phyloP scores from a whole-genome alignment of 2,797 vertebrate genomes.

The Podargus strigoides region DNA sequence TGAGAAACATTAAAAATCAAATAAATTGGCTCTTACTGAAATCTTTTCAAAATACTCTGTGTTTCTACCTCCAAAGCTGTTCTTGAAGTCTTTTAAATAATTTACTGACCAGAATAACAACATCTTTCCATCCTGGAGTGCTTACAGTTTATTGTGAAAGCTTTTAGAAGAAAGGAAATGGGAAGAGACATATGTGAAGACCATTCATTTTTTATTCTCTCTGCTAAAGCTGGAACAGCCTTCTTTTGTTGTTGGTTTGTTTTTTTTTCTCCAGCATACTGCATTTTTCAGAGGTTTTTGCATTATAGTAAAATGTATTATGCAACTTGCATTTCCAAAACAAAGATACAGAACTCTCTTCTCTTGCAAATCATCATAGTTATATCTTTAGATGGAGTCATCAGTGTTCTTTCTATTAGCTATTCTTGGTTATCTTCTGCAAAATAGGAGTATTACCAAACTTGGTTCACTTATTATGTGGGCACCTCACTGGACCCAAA shows the following conservation, averaged over 20 bases:
- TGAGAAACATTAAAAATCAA: neutral
- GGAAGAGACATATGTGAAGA: neutral
- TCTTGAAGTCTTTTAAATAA: neutral
- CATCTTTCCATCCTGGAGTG: neutral
- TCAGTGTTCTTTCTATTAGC: neutral
- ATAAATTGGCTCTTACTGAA: neutral
- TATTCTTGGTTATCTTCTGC: neutral
- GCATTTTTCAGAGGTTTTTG: neutral
- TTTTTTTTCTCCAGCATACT: neutral
- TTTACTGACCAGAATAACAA: neutral
- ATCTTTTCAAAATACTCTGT: neutral
- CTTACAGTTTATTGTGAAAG: neutral
- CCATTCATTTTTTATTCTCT: neutral
- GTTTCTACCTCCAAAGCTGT: neutral
- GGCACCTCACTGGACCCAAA: too few relatives aligned
- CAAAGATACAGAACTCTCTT: neutral
- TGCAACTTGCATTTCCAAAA: neutral
- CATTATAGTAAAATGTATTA: neutral
- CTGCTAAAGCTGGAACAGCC: neutral
- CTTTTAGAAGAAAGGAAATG: neutral
- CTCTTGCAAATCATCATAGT: neutral
- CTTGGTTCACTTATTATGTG: rapidly evolving
- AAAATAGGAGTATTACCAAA: neutral
- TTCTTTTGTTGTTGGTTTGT: neutral
- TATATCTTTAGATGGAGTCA: neutral